These are phyloP conservation scores for Zootermopsis nevadensis DNA, from an alignment of 2,888 invertebrate species.

Conservation along the genomic window DNA sequence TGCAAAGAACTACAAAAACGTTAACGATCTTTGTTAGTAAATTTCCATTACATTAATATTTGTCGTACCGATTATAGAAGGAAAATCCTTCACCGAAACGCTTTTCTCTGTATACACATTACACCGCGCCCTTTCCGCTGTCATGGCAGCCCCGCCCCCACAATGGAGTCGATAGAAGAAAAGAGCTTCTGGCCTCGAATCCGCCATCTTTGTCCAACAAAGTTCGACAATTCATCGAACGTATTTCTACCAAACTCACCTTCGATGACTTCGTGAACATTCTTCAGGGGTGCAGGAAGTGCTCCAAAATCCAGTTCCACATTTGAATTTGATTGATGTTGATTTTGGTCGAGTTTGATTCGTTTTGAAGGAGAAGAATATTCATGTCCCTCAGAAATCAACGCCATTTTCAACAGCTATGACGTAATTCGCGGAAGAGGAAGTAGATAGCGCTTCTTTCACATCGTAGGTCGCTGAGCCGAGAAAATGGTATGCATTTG, in stretches of 20 bases:
- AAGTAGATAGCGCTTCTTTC: conserved; percentile 45
- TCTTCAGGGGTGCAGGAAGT: conserved; percentile 52
- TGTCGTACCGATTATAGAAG: neutral
- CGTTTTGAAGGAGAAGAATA: conserved; percentile 55
- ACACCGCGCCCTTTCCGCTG: conserved; percentile 39
- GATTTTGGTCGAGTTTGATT: conserved; percentile 54
- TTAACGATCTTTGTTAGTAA: neutral
- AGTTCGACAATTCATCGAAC: conserved; percentile 50
- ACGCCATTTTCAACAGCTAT: conserved; percentile 55
- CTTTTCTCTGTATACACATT: neutral
- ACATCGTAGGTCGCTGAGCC: neutral
- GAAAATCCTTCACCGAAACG: neutral
- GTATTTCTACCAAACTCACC: conserved; percentile 52
- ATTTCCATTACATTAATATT: neutral
- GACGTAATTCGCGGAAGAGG: conserved; percentile 48
- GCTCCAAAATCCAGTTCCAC: conserved; percentile 53
- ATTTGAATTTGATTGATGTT: conserved; percentile 53
- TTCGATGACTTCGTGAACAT: conserved; percentile 51
- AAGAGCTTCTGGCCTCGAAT: conserved; percentile 39
- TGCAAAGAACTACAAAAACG: neutral
- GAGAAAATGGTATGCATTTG: conserved; percentile 21
- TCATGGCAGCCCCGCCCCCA: conserved; percentile 53
- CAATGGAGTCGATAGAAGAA: conserved; percentile 43
- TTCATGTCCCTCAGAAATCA: conserved; percentile 53
- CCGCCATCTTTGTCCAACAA: conserved; percentile 54